A percentile compares a stretch with the other conserved stretches of the same genome.
These are phyloP conservation scores for Sabellastarte sp. DNA, from an alignment of 2,888 invertebrate genomes.

Conservation along the genomic window DNA sequence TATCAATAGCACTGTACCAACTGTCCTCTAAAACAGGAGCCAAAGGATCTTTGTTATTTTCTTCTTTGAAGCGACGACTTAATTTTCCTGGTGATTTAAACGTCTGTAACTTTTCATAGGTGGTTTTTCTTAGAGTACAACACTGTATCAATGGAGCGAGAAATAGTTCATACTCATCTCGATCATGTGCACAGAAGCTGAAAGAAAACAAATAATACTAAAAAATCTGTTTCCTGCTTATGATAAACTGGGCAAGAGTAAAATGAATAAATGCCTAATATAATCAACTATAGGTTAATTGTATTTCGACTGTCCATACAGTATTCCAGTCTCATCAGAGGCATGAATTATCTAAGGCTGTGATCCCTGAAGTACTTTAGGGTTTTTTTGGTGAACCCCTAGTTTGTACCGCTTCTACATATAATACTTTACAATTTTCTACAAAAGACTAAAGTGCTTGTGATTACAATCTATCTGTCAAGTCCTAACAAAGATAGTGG, in stretches of 20 bases:
- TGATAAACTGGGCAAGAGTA: too few relatives aligned
- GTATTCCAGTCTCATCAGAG: too few relatives aligned
- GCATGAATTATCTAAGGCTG: too few relatives aligned
- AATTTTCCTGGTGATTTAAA: slow-evolving; percentile 9
- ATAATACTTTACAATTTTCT: neutral
- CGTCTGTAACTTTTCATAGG: slow-evolving; percentile 18
- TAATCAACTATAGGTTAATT: too few relatives aligned
- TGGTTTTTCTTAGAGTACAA: slow-evolving; percentile 29
- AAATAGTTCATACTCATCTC: slow-evolving; percentile 26
- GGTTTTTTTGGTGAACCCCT: too few relatives aligned
- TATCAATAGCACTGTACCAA: slow-evolving; percentile 25
- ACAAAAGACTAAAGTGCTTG: neutral
- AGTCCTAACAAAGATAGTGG: too few relatives aligned
- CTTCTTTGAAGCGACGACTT: slow-evolving; percentile 7
- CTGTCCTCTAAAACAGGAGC: slow-evolving; percentile 21
- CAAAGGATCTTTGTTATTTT: slow-evolving; percentile 20
- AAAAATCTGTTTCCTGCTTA: too few relatives aligned
- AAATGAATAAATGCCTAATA: too few relatives aligned
- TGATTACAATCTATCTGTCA: too few relatives aligned
- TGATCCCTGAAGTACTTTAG: too few relatives aligned
- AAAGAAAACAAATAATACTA: too few relatives aligned
- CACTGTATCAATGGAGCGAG: slow-evolving; percentile 32
- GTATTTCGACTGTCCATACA: too few relatives aligned
- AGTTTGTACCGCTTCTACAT: neutral
- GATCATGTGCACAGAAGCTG: slow-evolving; percentile 28